Percentiles rank a stretch among this genome's conserved stretches.
phyloP scores from a whole-genome alignment of 30 jellyfish, hydroid and myxozoan species.

The Cassiopea xamachana region DNA sequence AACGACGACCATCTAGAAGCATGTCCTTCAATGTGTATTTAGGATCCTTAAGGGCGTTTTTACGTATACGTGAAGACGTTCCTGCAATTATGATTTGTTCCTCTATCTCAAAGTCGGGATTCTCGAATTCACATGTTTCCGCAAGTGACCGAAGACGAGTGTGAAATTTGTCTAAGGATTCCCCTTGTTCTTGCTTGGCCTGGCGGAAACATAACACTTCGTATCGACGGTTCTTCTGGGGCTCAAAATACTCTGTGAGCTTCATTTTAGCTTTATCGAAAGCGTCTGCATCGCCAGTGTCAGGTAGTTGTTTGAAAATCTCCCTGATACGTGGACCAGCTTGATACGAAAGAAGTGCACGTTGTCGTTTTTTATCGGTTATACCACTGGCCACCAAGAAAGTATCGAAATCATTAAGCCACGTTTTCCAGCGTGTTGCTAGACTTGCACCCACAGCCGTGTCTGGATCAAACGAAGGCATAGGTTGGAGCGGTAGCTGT shows the following conservation, averaged over 20 bases:
- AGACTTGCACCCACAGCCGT: slow-evolving; percentile 13
- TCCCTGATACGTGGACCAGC: slow-evolving; percentile 48
- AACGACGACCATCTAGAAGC: slow-evolving; percentile 31
- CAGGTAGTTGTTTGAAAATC: slow-evolving; percentile 19
- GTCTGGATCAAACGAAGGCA: slow-evolving; percentile 8
- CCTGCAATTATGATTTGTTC: slow-evolving; percentile 17
- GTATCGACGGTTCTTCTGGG: slow-evolving; percentile 18
- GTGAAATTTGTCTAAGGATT: slow-evolving; percentile 13
- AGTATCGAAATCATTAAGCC: slow-evolving; percentile 20
- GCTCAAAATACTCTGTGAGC: slow-evolving; percentile 30
- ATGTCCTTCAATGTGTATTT: slow-evolving; percentile 21
- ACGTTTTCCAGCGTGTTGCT: slow-evolving; percentile 20
- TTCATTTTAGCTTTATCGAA: neutral
- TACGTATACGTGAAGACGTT: slow-evolving; percentile 20
- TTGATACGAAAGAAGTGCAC: slow-evolving; percentile 19
- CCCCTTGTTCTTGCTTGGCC: slow-evolving; percentile 4
- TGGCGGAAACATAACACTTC: slow-evolving; percentile 34
- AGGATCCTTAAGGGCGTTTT: slow-evolving; percentile 28
- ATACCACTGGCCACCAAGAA: slow-evolving; percentile 16
- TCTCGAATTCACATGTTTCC: slow-evolving; percentile 23
- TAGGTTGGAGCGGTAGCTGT: neutral
- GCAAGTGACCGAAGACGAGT: slow-evolving; percentile 15
- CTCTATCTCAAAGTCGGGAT: slow-evolving; percentile 19
- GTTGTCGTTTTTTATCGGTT: slow-evolving; percentile 2
- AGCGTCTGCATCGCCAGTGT: slow-evolving; percentile 15